Base-by-base conservation (phyloP, 2,113 vertebrate genomes). In the Seriola dumerili region DNA sequence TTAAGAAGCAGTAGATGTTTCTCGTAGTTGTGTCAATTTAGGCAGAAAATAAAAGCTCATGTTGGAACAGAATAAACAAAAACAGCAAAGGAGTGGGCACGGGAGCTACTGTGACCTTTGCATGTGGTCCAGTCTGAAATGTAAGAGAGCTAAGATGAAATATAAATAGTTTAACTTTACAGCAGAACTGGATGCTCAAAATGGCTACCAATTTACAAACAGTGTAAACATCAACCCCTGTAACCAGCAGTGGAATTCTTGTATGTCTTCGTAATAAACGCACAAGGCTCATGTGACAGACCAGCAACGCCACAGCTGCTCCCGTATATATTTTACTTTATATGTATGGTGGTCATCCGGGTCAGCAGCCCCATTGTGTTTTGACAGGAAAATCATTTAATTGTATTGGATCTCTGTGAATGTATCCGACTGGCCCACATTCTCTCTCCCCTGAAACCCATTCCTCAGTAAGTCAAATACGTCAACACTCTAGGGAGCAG, bases 341-440 rank as follows among this genome's bases (percentile, higher is more conserved):
- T 73, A 21, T 71, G 25, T 57, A 32, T 8, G 4, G 42, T 13
- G 17, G 21, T 52, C 62, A 80, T 68, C 23, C 75, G 64, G 57
- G 57, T 58, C 64, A 59, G 23, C 42, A 67, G n/a, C 7, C 19
- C 69, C 36, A 71, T 68, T 64, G 57, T 75, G 54, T 73, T 84
- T 85, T 83, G 68, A 92, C 78, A 81, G 86, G 52, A 75, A 78
- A 88, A 85, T 85, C 21, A 81, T 76, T 86, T 87, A 80, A 92
- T 86, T 89, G 75, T 76, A 89, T 81, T 80, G 72, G 73, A 79
- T 87, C 29, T 55, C 36, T 81, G 68, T 23, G 29, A 88, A 71
- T 76, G 48, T 69, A 77, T 91, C 44, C 3, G 0, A 80, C 50
- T 80, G 69, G 54, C 52, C 85, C 79, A 83, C 36, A 83, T 86